These are phyloP conservation scores for Prochilodus magdalenae DNA, from an alignment of 2,113 vertebrate species.

Conservation along the genomic window DNA sequence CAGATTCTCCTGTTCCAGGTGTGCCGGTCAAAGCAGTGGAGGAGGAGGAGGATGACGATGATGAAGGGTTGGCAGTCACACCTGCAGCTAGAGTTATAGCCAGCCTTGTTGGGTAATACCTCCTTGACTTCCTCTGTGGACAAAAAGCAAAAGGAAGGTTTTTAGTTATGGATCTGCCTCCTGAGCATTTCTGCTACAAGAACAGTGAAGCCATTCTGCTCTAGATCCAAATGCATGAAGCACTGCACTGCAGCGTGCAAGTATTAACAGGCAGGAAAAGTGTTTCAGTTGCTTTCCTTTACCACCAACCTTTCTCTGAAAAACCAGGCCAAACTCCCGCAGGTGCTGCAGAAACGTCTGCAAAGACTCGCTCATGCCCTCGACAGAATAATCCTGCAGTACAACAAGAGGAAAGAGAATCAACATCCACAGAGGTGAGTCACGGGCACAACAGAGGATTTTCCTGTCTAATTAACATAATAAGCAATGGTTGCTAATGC, in stretches of 20 bases:
- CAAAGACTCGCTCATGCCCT: conserved; percentile 94
- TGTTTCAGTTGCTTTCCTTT: too few relatives aligned
- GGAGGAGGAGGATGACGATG: conserved; percentile 67
- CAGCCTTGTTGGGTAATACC: conserved; percentile 90
- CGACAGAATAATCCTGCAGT: conserved; percentile 90
- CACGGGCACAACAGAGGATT: background rate
- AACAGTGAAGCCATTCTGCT: background rate
- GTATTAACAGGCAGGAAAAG: too few relatives aligned
- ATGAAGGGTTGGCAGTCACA: conserved; percentile 74
- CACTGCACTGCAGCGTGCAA: background rate
- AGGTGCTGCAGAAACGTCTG: conserved; percentile 91
- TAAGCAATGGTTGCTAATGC: background rate
- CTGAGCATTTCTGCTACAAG: background rate
- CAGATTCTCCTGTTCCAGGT: conserved; percentile 70
- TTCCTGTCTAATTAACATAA: background rate
- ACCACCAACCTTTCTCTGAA: conserved; percentile 88
- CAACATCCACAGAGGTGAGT: background rate
- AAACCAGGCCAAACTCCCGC: conserved; percentile 91
- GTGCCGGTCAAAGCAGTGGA: conserved; percentile 46
- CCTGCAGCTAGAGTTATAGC: conserved; percentile 91
- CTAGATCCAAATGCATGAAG: background rate
- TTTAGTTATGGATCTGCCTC: too few relatives aligned
- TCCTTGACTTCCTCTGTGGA: conserved; percentile 86
- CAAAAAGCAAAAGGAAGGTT: background rate
- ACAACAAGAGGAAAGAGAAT: background rate